Percentiles rank a stretch among this genome's conserved stretches.
These are phyloP conservation scores for Brachyopa scutellaris DNA, from an alignment of 2,888 invertebrate species.

Conservation along the genomic window DNA sequence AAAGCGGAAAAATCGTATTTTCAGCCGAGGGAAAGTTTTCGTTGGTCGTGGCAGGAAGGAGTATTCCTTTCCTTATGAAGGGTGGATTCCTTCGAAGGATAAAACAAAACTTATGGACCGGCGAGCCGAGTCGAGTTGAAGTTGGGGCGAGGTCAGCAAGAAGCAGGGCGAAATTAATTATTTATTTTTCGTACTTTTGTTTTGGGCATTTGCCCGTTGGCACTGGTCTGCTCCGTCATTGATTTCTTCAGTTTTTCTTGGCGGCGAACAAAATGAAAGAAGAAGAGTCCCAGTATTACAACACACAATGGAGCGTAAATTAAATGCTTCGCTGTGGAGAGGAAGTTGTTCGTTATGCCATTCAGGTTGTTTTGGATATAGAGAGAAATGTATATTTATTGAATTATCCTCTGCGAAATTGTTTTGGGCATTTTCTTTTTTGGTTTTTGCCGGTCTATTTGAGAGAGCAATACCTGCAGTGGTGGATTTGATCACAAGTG, in stretches of 20 bases:
- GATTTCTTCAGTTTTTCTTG: constrained; percentile 21
- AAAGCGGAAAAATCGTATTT: constrained; percentile 4
- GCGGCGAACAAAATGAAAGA: no score
- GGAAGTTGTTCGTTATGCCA: constrained; percentile 29
- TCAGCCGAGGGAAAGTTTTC: constrained; percentile 15
- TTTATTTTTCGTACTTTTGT: constrained; percentile 48
- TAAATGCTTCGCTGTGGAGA: constrained; percentile 21
- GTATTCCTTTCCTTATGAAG: no score
- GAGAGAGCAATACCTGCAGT: neutral
- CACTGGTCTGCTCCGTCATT: constrained; percentile 31
- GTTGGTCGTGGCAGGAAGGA: neutral
- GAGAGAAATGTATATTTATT: constrained; percentile 22
- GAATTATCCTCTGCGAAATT: constrained; percentile 55
- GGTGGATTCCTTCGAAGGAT: constrained; percentile 16
- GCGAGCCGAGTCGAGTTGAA: no score
- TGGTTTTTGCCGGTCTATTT: neutral
- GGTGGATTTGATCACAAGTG: neutral
- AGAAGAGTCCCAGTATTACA: neutral
- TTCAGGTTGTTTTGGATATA: constrained; percentile 17
- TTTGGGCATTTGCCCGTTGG: constrained; percentile 23
- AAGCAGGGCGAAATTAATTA: constrained; percentile 55
- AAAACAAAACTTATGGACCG: constrained; percentile 41
- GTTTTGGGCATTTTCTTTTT: constrained; percentile 11
- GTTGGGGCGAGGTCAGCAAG: constrained; percentile 28
- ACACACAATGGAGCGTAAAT: constrained; percentile 31